phyloP scores from a whole-genome alignment of 2,113 vertebrate species.

The Serilophus lunatus region DNA sequence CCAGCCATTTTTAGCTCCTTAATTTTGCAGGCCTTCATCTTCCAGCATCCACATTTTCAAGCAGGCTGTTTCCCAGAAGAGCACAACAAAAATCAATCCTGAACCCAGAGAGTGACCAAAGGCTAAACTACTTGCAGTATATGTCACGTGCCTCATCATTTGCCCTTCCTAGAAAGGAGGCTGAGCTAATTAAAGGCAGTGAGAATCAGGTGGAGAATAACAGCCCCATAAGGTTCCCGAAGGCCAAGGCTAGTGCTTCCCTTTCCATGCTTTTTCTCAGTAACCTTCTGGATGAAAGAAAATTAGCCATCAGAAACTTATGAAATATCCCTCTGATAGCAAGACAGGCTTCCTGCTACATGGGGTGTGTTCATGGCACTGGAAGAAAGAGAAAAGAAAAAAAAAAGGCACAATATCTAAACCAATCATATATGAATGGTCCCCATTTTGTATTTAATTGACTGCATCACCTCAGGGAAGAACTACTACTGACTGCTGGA shows the following conservation, averaged over 20 bases:
- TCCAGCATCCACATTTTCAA: background rate
- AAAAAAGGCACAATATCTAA: background rate
- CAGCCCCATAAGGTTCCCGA: background rate
- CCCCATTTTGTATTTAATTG: background rate
- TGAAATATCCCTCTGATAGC: background rate
- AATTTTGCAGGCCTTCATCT: background rate
- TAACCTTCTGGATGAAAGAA: background rate
- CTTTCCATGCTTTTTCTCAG: background rate
- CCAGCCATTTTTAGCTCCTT: background rate
- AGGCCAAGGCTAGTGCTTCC: background rate
- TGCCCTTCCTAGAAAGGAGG: background rate
- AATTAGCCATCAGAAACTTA: background rate
- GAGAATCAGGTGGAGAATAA: background rate
- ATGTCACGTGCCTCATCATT: background rate
- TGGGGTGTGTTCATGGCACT: background rate
- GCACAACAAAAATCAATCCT: background rate
- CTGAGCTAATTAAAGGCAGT: background rate
- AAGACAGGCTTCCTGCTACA: background rate
- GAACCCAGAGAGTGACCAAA: background rate
- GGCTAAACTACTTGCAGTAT: background rate
- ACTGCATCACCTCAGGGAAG: background rate
- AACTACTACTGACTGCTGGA: background rate
- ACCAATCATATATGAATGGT: background rate
- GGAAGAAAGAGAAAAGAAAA: too few relatives aligned
- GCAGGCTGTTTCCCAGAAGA: background rate